Percentiles rank a stretch among this genome's conserved stretches.
Evolutionary conservation across 2,113 vertebrate species (phyloP).

Genomic region (Cephalopterus ornatus): DNA sequence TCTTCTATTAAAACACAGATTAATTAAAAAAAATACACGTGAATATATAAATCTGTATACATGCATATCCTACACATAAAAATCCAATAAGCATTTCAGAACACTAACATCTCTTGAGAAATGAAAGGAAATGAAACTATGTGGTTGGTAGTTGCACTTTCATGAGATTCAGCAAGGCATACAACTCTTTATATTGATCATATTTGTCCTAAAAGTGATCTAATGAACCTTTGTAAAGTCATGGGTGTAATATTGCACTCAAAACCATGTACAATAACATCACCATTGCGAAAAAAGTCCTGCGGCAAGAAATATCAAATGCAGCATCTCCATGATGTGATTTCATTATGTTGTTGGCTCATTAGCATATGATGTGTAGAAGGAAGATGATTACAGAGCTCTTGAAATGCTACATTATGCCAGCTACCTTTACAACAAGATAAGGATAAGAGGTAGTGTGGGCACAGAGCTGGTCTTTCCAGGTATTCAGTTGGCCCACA

Average conservation of each 20-base stretch:
- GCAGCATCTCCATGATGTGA: background rate
- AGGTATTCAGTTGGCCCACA: background rate
- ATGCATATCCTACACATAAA: background rate
- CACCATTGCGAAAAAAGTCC: background rate
- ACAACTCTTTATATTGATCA: background rate
- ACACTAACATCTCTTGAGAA: background rate
- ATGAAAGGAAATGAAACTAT: background rate
- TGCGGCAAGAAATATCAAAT: background rate
- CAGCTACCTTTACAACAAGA: background rate
- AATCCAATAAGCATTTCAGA: background rate
- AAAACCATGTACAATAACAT: background rate
- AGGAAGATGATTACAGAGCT: background rate
- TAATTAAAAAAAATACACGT: background rate
- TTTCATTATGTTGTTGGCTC: background rate
- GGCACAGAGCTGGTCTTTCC: background rate
- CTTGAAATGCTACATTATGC: background rate
- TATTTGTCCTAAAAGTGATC: background rate
- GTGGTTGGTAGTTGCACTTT: background rate
- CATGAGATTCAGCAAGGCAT: background rate
- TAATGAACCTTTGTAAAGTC: background rate
- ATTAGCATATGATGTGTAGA: background rate
- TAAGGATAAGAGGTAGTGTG: background rate
- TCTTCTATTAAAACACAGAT: background rate
- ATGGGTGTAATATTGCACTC: accelerated
- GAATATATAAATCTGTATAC: background rate